Conservation (phyloP, 1,140 invertebrate species). For the Papilio machaon region DNA sequence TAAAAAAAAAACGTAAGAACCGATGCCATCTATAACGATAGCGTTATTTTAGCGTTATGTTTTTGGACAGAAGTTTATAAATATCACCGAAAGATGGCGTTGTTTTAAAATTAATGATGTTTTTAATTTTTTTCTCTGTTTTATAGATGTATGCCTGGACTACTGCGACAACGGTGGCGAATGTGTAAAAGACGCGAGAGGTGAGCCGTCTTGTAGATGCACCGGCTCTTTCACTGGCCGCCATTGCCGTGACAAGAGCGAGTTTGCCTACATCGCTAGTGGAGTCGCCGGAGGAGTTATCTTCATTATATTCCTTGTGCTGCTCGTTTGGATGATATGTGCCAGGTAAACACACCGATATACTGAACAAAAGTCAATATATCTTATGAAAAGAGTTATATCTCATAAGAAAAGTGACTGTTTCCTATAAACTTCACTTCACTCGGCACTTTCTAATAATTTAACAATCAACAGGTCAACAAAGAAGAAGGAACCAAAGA, state of each 20-base stretch:
- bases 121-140: slow-evolving; percentile 36
- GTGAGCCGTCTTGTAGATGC: slow-evolving; percentile 93
- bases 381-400: no score
- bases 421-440: no score
- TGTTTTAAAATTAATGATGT: slow-evolving; percentile 17
- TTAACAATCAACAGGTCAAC: slow-evolving; percentile 83
- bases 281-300: slow-evolving; percentile 96
- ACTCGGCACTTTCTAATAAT: neutral
- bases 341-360: slow-evolving; percentile 84
- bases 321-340: slow-evolving; percentile 98
- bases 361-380: neutral
- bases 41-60: neutral
- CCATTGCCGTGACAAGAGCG: slow-evolving; percentile 94
- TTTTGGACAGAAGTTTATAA: neutral
- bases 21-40: neutral
- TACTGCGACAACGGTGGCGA: slow-evolving; percentile 96
- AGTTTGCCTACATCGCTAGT: slow-evolving; percentile 96
- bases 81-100: neutral
- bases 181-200: slow-evolving; percentile 93
- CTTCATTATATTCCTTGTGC: slow-evolving; percentile 94
- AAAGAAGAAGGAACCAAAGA: slow-evolving; percentile 93
- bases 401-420: no score
- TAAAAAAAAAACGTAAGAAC: neutral
- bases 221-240: slow-evolving; percentile 96
- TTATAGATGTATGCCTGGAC: slow-evolving; percentile 91